A percentile compares a stretch with the other conserved stretches of the same genome.
Conservation (phyloP, 2,797 vertebrate species). For the Botia kubotai region DNA sequence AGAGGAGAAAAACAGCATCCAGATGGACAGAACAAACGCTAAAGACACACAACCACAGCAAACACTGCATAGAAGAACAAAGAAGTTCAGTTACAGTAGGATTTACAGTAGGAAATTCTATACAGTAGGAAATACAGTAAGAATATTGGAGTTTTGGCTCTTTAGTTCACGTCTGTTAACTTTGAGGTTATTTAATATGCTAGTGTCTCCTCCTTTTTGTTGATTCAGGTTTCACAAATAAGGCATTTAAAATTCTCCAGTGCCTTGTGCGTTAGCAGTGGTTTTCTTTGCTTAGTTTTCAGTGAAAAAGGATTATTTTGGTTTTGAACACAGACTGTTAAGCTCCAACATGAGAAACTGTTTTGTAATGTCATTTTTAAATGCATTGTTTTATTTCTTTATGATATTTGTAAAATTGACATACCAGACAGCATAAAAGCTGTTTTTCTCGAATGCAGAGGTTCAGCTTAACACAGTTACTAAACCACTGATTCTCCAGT, state of each 20-base stretch:
- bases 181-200: background rate
- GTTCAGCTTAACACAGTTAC: conserved; percentile 33
- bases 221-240: no score
- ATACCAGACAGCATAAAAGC: background rate
- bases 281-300: no score
- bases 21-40: background rate
- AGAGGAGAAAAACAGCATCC: background rate
- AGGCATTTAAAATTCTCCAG: background rate
- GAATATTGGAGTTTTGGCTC: background rate
- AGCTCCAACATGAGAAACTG: no score
- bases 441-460: conserved; percentile 14
- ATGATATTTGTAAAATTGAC: conserved; percentile 6
- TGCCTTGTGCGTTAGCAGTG: no score
- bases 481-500: conserved; percentile 22
- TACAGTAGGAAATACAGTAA: background rate
- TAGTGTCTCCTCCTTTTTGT: no score
- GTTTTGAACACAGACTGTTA: no score
- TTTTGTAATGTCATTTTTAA: background rate
- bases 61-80: background rate
- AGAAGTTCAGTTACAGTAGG: background rate
- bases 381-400: background rate
- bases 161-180: background rate
- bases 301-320: no score
- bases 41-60: background rate
- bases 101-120: background rate